phyloP scores from a whole-genome alignment of 2,888 invertebrate genomes.

The Diaphora mendica region DNA sequence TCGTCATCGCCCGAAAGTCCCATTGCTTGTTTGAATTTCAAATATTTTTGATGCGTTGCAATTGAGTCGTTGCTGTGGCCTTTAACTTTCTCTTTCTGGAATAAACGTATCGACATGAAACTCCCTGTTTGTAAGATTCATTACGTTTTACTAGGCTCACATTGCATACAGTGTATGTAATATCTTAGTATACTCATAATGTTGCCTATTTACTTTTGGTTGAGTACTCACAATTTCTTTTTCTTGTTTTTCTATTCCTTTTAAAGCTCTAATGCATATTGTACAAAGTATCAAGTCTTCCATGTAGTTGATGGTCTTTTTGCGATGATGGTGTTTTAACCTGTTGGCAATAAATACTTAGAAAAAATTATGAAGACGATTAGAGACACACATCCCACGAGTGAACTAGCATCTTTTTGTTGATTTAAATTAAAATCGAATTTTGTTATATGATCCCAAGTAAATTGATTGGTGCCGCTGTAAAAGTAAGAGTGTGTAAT shows the following conservation, averaged over 20 bases:
- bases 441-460: background rate
- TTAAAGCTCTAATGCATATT: conserved; percentile 73
- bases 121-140: conserved; percentile 20
- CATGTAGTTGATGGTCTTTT: conserved; percentile 81
- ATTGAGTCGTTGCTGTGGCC: conserved; percentile 64
- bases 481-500: background rate
- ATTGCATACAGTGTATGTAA: conserved; percentile 35
- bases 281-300: conserved; percentile 80
- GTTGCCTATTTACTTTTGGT: conserved; percentile 1
- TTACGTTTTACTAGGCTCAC: conserved; percentile 21
- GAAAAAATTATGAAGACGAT: background rate
- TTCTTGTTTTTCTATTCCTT: conserved; percentile 78
- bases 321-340: conserved; percentile 79
- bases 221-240: conserved; percentile 75
- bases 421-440: background rate
- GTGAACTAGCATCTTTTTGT: background rate
- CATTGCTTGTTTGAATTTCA: conserved; percentile 80
- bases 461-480: background rate
- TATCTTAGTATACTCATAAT: conserved; percentile 18
- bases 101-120: conserved; percentile 44
- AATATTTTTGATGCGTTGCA: conserved; percentile 71
- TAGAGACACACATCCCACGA: background rate
- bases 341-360: conserved; percentile 52
- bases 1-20: conserved; percentile 79
- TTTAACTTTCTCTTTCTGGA: conserved; percentile 80